phyloP scores from a whole-genome alignment of 2,888 invertebrate genomes.

The Galerucella nymphaeae region DNA sequence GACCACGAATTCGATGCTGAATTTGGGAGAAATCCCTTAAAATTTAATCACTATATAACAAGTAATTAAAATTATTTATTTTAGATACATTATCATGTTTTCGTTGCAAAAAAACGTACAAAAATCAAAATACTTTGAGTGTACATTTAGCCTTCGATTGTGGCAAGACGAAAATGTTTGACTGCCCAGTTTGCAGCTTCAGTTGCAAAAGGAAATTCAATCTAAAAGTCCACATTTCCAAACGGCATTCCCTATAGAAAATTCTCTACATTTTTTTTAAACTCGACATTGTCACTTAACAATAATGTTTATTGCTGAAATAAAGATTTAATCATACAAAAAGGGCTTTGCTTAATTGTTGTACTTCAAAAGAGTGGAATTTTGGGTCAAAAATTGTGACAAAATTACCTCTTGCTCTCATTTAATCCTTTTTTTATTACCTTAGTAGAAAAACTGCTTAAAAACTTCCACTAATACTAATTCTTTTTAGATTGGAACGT shows the following conservation, averaged over 20 bases:
- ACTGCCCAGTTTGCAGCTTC: slow-evolving; percentile 65
- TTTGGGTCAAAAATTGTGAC: no score
- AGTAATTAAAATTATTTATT: slow-evolving; percentile 25
- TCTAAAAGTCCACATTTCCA: slow-evolving; percentile 79
- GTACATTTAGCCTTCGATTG: slow-evolving; percentile 66
- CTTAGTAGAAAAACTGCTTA: no score
- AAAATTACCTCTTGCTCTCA: no score
- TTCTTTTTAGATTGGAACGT: slow-evolving; percentile 17
- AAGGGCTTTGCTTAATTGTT: not conserved
- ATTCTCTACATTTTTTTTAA: not conserved
- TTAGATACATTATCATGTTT: slow-evolving; percentile 45
- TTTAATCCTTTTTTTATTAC: no score
- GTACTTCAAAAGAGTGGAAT: no score
- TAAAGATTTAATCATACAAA: not conserved
- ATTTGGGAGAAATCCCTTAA: no score
- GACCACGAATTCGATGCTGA: no score
- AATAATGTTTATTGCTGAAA: not conserved
- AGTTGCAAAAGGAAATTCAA: slow-evolving; percentile 77
- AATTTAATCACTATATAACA: not conserved
- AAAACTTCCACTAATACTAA: not conserved
- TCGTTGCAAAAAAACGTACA: slow-evolving; percentile 54
- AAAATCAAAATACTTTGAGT: slow-evolving; percentile 55
- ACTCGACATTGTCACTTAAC: no score
- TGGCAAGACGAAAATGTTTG: slow-evolving; percentile 66
- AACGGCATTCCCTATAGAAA: slow-evolving; percentile 71